phyloP scores from a whole-genome alignment of 2,888 invertebrate species.

The Pyrrhia umbra region DNA sequence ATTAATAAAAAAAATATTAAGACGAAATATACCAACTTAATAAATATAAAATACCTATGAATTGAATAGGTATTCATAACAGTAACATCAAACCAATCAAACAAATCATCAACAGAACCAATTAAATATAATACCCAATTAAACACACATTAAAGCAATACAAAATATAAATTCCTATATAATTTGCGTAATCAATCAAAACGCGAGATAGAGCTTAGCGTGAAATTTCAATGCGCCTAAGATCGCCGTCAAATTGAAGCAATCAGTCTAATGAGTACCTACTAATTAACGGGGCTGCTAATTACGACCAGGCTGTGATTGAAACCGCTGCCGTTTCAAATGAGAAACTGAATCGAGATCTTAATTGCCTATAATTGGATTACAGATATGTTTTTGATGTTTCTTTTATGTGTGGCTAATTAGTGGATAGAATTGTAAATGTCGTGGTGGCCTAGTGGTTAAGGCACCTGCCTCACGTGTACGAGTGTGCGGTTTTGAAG shows the following conservation, averaged over 20 bases:
- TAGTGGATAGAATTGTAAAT: constrained; percentile 8
- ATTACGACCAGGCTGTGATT: constrained; percentile 71
- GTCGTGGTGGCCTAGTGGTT: no score
- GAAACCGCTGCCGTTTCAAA: constrained; percentile 65
- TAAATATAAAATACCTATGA: no score
- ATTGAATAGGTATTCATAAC: no score
- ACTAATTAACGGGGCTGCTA: constrained; percentile 64
- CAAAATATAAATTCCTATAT: constrained; percentile 2
- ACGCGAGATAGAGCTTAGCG: constrained; percentile 18
- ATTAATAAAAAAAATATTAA: no score
- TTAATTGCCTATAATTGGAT: constrained; percentile 62
- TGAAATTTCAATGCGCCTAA: constrained; percentile 58
- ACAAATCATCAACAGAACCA: no score
- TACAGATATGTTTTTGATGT: constrained; percentile 42
- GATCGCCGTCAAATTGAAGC: constrained; percentile 59
- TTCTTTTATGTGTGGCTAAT: constrained; percentile 33
- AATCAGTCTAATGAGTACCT: constrained; percentile 62
- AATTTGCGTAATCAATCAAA: constrained; percentile 50
- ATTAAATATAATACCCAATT: neutral
- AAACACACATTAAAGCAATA: neutral
- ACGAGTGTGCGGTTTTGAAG: no score
- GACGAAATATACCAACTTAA: no score
- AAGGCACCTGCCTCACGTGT: no score
- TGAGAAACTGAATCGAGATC: constrained; percentile 55
- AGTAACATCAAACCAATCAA: no score